Evolutionary conservation across 2,797 vertebrate genomes (phyloP).

Genomic region (Myotis planiceps): DNA sequence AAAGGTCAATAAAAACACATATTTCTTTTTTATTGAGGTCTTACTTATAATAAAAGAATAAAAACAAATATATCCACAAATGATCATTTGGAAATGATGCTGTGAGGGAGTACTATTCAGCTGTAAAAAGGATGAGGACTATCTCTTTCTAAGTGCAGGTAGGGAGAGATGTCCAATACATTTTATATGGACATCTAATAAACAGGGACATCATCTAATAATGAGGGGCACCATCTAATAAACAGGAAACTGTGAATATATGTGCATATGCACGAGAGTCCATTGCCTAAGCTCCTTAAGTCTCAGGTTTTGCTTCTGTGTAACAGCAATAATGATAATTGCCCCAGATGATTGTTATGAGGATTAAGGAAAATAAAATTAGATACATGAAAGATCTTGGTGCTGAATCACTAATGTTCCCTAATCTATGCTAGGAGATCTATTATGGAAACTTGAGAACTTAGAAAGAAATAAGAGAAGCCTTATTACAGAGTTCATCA

Average conservation of each 20-base stretch:
- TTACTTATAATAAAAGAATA: not conserved
- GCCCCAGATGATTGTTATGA: not conserved
- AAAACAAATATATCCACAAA: not conserved
- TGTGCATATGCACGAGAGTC: too few relatives aligned
- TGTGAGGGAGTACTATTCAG: not conserved
- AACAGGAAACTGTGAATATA: not conserved
- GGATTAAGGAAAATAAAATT: not conserved
- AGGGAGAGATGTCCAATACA: not conserved
- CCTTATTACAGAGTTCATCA: slow-evolving; percentile 13
- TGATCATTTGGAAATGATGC: not conserved
- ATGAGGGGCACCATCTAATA: not conserved
- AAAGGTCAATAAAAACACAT: not conserved
- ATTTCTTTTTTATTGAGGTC: not conserved
- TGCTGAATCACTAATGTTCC: not conserved
- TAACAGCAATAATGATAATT: not conserved
- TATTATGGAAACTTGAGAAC: not conserved
- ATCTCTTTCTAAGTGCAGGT: not conserved
- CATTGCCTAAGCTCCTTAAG: not conserved
- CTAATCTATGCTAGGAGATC: not conserved
- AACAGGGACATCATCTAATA: not conserved
- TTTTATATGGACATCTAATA: not conserved
- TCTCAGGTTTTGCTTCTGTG: not conserved
- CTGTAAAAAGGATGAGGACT: not conserved
- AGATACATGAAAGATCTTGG: not conserved
- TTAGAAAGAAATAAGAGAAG: not conserved